Percentiles rank a stretch among this genome's conserved stretches.
Conservation (phyloP, 1,140 invertebrate genomes). For the Drosophila pseudoananassae region DNA sequence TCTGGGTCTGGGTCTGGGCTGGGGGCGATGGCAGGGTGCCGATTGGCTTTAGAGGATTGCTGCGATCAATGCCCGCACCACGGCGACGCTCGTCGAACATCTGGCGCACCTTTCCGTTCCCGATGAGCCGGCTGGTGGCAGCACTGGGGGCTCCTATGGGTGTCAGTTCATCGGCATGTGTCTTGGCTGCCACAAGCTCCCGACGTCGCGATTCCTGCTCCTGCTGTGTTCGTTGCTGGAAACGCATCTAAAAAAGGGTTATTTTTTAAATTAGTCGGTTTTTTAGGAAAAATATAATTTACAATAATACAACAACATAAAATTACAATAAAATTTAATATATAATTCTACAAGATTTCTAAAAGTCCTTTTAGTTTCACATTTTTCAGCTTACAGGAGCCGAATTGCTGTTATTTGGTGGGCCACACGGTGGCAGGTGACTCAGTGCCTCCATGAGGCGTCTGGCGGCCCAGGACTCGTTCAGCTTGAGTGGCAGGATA, state of each 20-base stretch:
- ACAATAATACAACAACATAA: too few relatives aligned
- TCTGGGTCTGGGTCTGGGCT: neutral
- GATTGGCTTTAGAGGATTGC: slow-evolving; percentile 91
- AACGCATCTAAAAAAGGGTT: slow-evolving; percentile 66
- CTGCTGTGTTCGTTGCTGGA: slow-evolving; percentile 73
- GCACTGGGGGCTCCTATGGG: slow-evolving; percentile 13
- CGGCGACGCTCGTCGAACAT: slow-evolving; percentile 92
- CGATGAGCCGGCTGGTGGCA: slow-evolving; percentile 44
- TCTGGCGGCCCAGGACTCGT: slow-evolving; percentile 86
- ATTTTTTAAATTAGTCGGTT: too few relatives aligned
- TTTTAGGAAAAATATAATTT: too few relatives aligned
- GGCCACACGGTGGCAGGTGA: slow-evolving; percentile 61
- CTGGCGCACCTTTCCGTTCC: slow-evolving; percentile 86
- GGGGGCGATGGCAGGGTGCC: slow-evolving; percentile 56
- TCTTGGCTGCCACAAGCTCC: slow-evolving; percentile 41
- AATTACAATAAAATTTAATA: too few relatives aligned
- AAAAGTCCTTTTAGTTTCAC: neutral
- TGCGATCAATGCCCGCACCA: slow-evolving; percentile 90
- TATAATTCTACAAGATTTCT: too few relatives aligned
- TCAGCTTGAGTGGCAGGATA: slow-evolving; percentile 85
- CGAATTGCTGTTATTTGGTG: slow-evolving; percentile 49
- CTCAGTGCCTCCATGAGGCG: slow-evolving; percentile 82
- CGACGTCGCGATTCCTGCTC: slow-evolving; percentile 68
- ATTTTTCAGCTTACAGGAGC: slow-evolving; percentile 51
- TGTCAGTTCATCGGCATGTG: slow-evolving; percentile 5